phyloP scores from a whole-genome alignment of 2,888 invertebrate genomes.

The Oasisia sp. region DNA sequence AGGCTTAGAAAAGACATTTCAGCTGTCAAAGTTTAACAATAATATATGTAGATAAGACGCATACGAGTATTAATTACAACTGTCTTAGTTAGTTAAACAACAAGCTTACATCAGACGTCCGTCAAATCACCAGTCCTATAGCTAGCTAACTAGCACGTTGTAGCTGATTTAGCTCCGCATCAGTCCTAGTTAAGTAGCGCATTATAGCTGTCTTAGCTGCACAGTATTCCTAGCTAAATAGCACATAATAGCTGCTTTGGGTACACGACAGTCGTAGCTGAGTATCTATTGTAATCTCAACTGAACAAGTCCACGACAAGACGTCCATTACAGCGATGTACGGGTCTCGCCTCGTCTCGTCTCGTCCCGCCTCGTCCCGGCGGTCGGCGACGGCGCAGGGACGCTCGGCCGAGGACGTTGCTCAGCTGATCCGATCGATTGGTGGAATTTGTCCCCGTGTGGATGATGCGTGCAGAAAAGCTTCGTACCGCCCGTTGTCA shows the following conservation, averaged over 20 bases:
- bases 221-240: background rate
- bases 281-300: background rate
- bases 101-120: background rate
- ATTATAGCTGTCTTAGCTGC: background rate
- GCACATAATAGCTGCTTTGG: background rate
- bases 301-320: background rate
- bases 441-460: background rate
- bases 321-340: background rate
- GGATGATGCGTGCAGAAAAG: background rate
- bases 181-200: no score
- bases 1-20: background rate
- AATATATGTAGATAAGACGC: no score
- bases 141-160: no score
- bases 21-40: no score
- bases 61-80: no score
- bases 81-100: background rate
- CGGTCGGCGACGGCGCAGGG: background rate
- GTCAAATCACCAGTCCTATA: no score
- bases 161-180: no score
- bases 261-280: background rate
- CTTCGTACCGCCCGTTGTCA: background rate
- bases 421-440: slow-evolving; percentile 6
- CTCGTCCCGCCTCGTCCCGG: background rate
- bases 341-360: background rate
- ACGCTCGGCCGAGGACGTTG: background rate